These are phyloP conservation scores for Upupa epops DNA, from an alignment of 2,113 vertebrate species.

Conservation along the genomic window DNA sequence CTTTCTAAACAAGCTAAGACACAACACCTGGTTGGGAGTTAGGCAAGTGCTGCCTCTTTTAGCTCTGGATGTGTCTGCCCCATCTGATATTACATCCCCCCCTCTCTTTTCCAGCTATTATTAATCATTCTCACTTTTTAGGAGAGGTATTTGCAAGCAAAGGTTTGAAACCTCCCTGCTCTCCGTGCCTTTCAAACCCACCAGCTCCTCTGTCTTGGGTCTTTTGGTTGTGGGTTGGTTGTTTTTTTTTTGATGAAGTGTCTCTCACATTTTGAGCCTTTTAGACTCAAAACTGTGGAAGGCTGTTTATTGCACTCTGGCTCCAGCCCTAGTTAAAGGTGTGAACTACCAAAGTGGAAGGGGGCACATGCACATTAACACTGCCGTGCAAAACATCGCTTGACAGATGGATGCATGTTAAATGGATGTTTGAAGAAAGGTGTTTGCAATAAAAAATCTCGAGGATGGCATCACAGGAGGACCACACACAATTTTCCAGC, in stretches of 20 bases:
- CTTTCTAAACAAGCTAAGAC: conserved; percentile 51
- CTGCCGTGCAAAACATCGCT: conserved; percentile 42
- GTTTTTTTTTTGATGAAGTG: conserved; percentile 50
- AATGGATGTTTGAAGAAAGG: conserved; percentile 64
- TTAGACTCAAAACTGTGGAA: conserved; percentile 51
- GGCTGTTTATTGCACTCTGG: conserved; percentile 61
- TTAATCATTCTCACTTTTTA: not conserved
- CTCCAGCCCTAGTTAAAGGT: conserved; percentile 67
- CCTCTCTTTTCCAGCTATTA: not conserved
- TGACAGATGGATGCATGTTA: conserved; percentile 59
- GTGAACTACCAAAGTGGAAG: conserved; percentile 60
- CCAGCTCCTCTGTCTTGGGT: not conserved
- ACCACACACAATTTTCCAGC: conserved; percentile 55
- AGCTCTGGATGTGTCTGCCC: not conserved
- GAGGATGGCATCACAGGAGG: conserved; percentile 50
- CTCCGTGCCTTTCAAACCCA: not conserved
- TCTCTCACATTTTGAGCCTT: conserved; percentile 61
- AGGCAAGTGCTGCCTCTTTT: not conserved
- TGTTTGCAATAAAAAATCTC: conserved; percentile 66
- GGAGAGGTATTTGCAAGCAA: not conserved
- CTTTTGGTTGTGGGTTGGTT: not conserved
- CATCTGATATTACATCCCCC: not conserved
- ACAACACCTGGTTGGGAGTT: not conserved
- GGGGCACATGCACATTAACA: conserved; percentile 51
- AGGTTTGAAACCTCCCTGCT: not conserved